Percentiles rank a stretch among this genome's conserved stretches.
Evolutionary conservation across 2,113 vertebrate genomes (phyloP).

Genomic region (Martes martes): DNA sequence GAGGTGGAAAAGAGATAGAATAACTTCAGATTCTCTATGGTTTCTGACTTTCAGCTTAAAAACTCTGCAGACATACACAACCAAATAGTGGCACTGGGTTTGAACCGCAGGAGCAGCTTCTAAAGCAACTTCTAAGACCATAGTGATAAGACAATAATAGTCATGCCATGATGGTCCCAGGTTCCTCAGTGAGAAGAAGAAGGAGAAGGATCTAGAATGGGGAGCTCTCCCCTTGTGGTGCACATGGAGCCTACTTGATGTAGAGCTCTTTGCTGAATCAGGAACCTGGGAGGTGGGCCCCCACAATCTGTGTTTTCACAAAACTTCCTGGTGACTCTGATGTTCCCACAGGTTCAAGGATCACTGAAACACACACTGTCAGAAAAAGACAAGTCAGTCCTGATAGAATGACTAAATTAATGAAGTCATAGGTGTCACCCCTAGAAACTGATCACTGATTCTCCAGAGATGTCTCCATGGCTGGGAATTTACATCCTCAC

Average conservation of each 20-base stretch:
- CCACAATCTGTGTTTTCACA: neutral
- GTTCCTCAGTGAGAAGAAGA: neutral
- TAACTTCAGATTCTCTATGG: neutral
- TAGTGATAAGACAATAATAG: neutral
- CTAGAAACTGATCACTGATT: neutral
- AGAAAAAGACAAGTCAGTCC: neutral
- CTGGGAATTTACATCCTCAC: neutral
- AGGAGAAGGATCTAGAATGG: neutral
- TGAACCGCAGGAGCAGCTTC: neutral
- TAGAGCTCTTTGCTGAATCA: neutral
- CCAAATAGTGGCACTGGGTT: neutral
- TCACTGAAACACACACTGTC: neutral
- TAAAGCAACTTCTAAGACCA: neutral
- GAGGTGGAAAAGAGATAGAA: neutral
- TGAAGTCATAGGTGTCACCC: neutral
- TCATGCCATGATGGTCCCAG: neutral
- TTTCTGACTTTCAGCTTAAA: neutral
- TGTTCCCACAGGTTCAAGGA: neutral
- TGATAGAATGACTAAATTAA: neutral
- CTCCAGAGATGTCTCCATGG: neutral
- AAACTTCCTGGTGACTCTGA: neutral
- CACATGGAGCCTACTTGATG: neutral
- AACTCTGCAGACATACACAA: neutral
- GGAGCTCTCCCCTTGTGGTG: neutral
- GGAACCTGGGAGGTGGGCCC: neutral